These are phyloP conservation scores for Pyrrhura leucotis DNA, from an alignment of 2,797 vertebrate species.

Conservation along the genomic window DNA sequence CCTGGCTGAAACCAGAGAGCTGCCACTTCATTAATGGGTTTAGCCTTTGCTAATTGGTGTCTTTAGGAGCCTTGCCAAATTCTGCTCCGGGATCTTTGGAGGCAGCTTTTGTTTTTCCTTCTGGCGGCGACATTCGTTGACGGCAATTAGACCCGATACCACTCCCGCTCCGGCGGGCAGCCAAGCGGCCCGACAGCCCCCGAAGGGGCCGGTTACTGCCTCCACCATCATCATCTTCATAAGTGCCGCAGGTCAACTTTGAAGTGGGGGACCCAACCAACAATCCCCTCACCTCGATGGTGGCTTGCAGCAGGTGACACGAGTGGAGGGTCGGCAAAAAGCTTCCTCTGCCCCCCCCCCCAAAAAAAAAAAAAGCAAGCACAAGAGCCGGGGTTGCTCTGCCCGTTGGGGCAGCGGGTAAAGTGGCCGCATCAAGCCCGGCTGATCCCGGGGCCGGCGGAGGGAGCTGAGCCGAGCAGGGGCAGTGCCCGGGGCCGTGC, in stretches of 20 bases:
- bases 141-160: background rate
- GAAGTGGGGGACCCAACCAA: background rate
- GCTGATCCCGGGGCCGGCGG: background rate
- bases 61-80: constrained; percentile 64
- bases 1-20: constrained; percentile 56
- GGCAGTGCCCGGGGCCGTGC: background rate
- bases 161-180: background rate
- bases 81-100: background rate
- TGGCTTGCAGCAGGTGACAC: background rate
- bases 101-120: constrained; percentile 43
- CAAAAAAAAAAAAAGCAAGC: background rate
- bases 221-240: background rate
- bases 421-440: background rate
- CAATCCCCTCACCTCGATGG: accelerated
- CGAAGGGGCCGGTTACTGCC: background rate
- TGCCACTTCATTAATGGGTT: constrained; percentile 63
- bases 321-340: background rate
- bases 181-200: background rate
- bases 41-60: constrained; percentile 73
- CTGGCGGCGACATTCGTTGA: background rate
- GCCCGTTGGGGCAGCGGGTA: background rate
- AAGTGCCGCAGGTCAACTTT: background rate
- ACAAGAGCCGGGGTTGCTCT: background rate
- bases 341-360: accelerated
- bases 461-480: background rate